A percentile compares a stretch with the other conserved stretches of the same genome.
Evolutionary conservation across 2,888 invertebrate genomes (phyloP).

Genomic region (Cerastis leucographa): DNA sequence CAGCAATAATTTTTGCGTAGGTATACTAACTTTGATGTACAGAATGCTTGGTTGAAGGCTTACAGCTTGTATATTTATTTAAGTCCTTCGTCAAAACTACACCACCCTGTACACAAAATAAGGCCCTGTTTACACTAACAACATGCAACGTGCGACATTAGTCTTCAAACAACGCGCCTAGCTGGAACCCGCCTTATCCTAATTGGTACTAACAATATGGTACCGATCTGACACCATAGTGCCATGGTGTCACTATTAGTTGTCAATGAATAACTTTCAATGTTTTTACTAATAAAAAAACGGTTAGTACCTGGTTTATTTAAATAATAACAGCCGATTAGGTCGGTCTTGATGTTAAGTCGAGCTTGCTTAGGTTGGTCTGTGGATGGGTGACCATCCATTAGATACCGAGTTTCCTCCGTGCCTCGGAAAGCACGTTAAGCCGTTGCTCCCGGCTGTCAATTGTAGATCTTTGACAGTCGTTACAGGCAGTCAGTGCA

Average conservation of each 20-base stretch:
- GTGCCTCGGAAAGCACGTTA: too few species aligned
- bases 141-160: constrained; percentile 80
- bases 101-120: constrained; percentile 67
- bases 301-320: too few species aligned
- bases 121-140: constrained; percentile 71
- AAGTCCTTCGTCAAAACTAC: too few species aligned
- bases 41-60: too few species aligned
- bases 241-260: constrained; percentile 45
- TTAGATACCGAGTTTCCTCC: too few species aligned
- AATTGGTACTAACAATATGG: constrained; percentile 74
- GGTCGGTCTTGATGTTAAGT: too few species aligned
- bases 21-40: too few species aligned
- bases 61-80: too few species aligned
- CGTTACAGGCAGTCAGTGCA: not conserved
- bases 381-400: too few species aligned
- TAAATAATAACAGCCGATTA: too few species aligned
- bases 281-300: constrained; percentile 19
- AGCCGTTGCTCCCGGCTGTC: not conserved
- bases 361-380: too few species aligned
- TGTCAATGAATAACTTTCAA: constrained; percentile 63
- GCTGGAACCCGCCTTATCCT: constrained; percentile 73
- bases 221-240: constrained; percentile 58
- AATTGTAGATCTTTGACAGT: not conserved
- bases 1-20: too few species aligned
- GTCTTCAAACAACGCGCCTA: constrained; percentile 75